A percentile compares a stretch with the other conserved stretches of the same genome.
Evolutionary conservation across 2,888 invertebrate genomes (phyloP).

Genomic region (Crossocerus cetratus): DNA sequence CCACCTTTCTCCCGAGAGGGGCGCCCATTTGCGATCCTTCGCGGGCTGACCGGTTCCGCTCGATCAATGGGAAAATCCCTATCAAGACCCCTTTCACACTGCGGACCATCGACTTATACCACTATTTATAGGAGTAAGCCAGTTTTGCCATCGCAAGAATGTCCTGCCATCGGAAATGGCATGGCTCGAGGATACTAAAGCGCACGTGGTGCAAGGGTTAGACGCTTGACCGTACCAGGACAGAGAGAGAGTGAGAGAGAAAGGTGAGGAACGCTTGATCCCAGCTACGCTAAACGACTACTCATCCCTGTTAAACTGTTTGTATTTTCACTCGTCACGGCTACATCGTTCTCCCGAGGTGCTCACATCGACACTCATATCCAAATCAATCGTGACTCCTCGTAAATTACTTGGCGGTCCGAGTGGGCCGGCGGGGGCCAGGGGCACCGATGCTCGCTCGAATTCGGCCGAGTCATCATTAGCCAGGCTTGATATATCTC

Average conservation of each 20-base stretch:
- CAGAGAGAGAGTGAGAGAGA: conserved; percentile 18
- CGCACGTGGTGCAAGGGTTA: conserved; percentile 26
- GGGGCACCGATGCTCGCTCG: conserved; percentile 21
- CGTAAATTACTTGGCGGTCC: conserved; percentile 52
- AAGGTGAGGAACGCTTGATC: conserved; percentile 50
- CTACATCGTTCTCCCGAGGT: conserved; percentile 65
- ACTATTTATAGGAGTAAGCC: too few species aligned
- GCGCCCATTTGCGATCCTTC: neutral
- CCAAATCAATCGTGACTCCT: conserved; percentile 66
- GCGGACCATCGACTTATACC: too few species aligned
- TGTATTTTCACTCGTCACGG: conserved; percentile 75
- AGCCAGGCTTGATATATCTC: conserved; percentile 63
- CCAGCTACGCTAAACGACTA: conserved; percentile 69
- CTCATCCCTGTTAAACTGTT: conserved; percentile 75
- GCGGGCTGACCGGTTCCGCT: neutral
- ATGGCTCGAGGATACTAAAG: neutral
- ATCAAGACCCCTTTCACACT: too few species aligned
- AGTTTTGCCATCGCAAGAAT: too few species aligned
- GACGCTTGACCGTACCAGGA: conserved; percentile 4
- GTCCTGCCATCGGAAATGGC: neutral
- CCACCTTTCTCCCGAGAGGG: neutral
- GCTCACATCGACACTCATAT: conserved; percentile 67
- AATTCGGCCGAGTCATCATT: conserved; percentile 66
- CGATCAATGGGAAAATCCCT: too few species aligned
- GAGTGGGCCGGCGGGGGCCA: neutral